phyloP scores from a whole-genome alignment of 2,113 vertebrate species.

The Anarrhichthys ocellatus region DNA sequence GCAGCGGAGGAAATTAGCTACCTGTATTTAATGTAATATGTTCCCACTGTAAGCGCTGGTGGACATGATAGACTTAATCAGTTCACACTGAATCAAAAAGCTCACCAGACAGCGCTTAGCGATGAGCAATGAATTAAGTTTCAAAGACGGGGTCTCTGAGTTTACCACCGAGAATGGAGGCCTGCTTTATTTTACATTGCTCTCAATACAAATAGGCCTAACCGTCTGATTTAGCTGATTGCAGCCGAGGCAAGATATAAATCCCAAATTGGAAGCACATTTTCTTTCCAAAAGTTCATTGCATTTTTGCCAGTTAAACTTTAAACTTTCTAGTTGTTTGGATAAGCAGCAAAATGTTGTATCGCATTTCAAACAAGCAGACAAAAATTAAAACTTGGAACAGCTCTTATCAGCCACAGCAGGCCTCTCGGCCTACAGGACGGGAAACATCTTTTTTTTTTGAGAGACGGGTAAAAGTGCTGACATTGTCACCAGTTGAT shows the following conservation, averaged over 20 bases:
- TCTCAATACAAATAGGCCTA: background rate
- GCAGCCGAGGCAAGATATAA: background rate
- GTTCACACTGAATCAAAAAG: constrained; percentile 75
- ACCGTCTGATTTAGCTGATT: background rate
- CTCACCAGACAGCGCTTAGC: constrained; percentile 70
- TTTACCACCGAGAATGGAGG: constrained; percentile 31
- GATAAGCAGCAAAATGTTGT: constrained; percentile 1
- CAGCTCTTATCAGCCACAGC: constrained; percentile 61
- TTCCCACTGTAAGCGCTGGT: constrained; percentile 81
- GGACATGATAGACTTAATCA: constrained; percentile 84
- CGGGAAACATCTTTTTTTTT: constrained; percentile 69
- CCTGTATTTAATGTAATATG: constrained; percentile 84
- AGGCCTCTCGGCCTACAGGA: constrained; percentile 53
- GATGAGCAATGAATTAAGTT: constrained; percentile 68
- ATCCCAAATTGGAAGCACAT: constrained; percentile 7
- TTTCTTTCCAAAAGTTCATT: background rate
- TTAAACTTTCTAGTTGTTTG: constrained; percentile 12
- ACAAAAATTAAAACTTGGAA: constrained; percentile 33
- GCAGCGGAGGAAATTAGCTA: constrained; percentile 83
- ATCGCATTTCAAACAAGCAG: constrained; percentile 13
- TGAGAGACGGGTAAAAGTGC: constrained; percentile 83
- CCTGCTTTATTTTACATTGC: constrained; percentile 36
- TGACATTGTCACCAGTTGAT: constrained; percentile 87
- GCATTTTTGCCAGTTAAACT: background rate
- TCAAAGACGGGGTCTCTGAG: constrained; percentile 54